Evolutionary conservation across 1,140 invertebrate species (phyloP), one percentile per base, ranked within the genome.

Genomic region (Brachionus calyciflorus): DNA sequence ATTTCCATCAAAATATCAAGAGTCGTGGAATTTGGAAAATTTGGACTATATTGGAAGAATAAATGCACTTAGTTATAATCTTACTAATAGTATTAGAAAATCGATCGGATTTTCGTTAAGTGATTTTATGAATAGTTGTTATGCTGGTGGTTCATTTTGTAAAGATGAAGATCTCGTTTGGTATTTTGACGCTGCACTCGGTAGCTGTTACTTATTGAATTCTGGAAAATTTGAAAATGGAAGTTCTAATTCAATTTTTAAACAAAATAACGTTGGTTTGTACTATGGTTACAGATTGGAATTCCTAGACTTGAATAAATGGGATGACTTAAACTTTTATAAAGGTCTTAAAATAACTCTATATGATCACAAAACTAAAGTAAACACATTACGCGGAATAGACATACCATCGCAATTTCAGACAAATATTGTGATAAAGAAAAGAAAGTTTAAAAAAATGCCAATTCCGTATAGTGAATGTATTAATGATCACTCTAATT

Each of bases 181-280:
- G 26, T 73, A 73, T 40, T 73, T 30, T 55, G 46, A 73, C 33
- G 3, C 24, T 1, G 17, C 17, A 40, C 51, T 21, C 14, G 69
- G 69, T 10, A 73, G 51, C 24, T 73, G 69, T 24, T 73, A 73
- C 37, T 0, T 28, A 19, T 73, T 73, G 10, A 73, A 73, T 40
- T 12, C 14, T 49, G 69, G 69, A 7, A 49, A 40, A 28, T 19
- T 10, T 17, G 12, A 2, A 37, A 55, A 73, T 21, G 69, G 69
- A 73, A 30, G 19, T 17, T 1, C 21, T 12, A 44, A 9, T 2
- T 30, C 7, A 10, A 21, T 65, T 44, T 44, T 19, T 9, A 37
- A 44, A 10, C 60, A 65, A 41, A 24, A 4, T 14, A 65, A 37
- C 30, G 6, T 44, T 65, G 60, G 60, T 44, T 14, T 4, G 14